Conservation (phyloP, 2,113 vertebrate species). For the Scatophagus argus region DNA sequence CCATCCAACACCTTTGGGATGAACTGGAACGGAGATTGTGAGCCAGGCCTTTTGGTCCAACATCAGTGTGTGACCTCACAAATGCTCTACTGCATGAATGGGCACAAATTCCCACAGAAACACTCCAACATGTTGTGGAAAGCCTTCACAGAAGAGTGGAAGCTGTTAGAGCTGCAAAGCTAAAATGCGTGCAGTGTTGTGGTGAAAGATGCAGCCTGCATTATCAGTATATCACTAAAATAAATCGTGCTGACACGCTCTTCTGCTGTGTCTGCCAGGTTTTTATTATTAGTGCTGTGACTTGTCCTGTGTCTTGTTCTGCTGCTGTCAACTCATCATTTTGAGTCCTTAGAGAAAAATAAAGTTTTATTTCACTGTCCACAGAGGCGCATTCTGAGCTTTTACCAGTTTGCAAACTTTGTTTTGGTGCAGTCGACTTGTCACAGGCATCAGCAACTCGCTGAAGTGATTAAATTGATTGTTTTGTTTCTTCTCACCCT, state of each 20-base stretch:
- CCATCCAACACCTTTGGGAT: too few species aligned
- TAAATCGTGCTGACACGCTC: constrained; percentile 38
- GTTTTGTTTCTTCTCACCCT: neutral
- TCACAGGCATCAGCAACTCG: neutral
- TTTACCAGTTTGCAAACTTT: neutral
- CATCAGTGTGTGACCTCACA: too few species aligned
- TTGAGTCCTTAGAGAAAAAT: neutral
- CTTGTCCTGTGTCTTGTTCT: constrained; percentile 34
- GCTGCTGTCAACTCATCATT: constrained; percentile 13
- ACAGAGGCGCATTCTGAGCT: neutral
- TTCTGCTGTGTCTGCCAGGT: constrained; percentile 12
- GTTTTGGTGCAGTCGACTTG: neutral
- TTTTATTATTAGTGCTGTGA: constrained; percentile 28
- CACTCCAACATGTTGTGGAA: too few species aligned
- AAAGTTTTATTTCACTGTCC: neutral
- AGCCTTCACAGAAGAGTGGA: too few species aligned
- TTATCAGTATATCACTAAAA: constrained; percentile 24
- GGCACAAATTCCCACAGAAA: too few species aligned
- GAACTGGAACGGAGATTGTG: too few species aligned
- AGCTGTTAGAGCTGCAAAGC: too few species aligned
- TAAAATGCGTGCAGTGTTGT: constrained; percentile 10
- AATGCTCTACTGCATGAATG: too few species aligned
- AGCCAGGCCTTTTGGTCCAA: too few species aligned
- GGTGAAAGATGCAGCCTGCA: constrained; percentile 28
- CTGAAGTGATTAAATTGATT: neutral